Evolutionary conservation across 2,113 vertebrate species (phyloP).

Genomic region (Dipodomys stephensi): DNA sequence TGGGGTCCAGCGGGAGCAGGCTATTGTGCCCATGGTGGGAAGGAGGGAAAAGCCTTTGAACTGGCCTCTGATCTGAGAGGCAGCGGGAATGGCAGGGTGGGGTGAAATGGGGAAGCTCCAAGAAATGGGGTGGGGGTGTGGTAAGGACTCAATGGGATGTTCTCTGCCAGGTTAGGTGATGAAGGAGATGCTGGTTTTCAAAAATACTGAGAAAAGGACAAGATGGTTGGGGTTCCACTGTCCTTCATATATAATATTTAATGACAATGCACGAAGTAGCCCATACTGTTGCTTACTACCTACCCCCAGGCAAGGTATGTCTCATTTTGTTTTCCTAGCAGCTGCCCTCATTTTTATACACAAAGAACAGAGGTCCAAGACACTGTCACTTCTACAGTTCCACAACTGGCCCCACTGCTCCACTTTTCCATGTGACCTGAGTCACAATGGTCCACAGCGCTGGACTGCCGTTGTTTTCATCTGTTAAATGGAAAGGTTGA

Average conservation of each 20-base stretch:
- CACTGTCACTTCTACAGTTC: neutral
- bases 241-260: neutral
- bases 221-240: neutral
- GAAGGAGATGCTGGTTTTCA: neutral
- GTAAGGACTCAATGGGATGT: neutral
- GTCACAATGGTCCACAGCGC: neutral
- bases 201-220: neutral
- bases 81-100: neutral
- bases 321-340: neutral
- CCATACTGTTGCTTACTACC: fast-evolving
- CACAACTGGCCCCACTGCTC: neutral
- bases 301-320: neutral
- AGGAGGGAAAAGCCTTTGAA: constrained; percentile 83
- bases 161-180: constrained; percentile 24
- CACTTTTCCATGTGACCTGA: neutral
- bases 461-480: neutral
- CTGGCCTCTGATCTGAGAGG: constrained; percentile 61
- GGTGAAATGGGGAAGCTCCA: neutral
- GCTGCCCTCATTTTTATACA: neutral
- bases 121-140: neutral
- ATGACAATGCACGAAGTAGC: no score
- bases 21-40: constrained; percentile 82
- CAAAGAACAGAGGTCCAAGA: neutral
- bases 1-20: constrained; percentile 81
- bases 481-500: neutral